phyloP scores from a whole-genome alignment of 2,888 invertebrate species.

The Lepas anatifera region DNA sequence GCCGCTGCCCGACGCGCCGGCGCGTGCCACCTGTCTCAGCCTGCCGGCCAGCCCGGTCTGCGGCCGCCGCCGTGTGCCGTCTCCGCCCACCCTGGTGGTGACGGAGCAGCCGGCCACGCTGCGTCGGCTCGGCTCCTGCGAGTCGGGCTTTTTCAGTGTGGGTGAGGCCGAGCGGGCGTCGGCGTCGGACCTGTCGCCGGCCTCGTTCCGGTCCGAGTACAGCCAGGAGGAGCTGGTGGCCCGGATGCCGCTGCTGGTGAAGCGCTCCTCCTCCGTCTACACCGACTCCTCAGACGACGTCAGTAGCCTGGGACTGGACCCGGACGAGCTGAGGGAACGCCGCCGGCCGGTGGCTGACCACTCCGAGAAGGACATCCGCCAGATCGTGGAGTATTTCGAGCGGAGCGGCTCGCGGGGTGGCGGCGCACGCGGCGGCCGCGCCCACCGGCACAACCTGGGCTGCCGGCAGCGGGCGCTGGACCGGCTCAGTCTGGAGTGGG shows the following conservation, averaged over 20 bases:
- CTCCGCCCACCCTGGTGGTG: background rate
- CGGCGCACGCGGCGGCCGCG: constrained; percentile 17
- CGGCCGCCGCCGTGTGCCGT: background rate
- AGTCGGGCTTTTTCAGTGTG: constrained; percentile 79
- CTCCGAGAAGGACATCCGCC: constrained; percentile 36
- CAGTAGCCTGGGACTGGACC: constrained; percentile 58
- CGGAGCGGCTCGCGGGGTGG: constrained; percentile 40
- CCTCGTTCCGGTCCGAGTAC: constrained; percentile 35
- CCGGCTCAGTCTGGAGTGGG: constrained; percentile 17
- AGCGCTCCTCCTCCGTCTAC: constrained; percentile 65
- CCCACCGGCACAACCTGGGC: constrained; percentile 13
- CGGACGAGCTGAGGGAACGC: constrained; percentile 47
- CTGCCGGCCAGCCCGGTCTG: constrained; percentile 20
- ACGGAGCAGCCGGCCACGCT: constrained; percentile 31
- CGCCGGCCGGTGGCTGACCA: constrained; percentile 17
- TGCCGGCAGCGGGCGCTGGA: constrained; percentile 16
- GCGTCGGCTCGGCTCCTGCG: constrained; percentile 69
- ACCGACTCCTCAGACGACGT: constrained; percentile 79
- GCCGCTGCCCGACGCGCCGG: background rate
- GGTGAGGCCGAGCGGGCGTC: constrained; percentile 56
- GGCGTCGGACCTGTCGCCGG: constrained; percentile 27
- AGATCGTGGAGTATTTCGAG: constrained; percentile 81
- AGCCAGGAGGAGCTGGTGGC: constrained; percentile 29
- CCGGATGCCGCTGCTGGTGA: constrained; percentile 45
- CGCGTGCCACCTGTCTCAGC: constrained; percentile 18